These are phyloP conservation scores for Lasioglossum morio DNA, from an alignment of 2,888 invertebrate species.

Conservation along the genomic window DNA sequence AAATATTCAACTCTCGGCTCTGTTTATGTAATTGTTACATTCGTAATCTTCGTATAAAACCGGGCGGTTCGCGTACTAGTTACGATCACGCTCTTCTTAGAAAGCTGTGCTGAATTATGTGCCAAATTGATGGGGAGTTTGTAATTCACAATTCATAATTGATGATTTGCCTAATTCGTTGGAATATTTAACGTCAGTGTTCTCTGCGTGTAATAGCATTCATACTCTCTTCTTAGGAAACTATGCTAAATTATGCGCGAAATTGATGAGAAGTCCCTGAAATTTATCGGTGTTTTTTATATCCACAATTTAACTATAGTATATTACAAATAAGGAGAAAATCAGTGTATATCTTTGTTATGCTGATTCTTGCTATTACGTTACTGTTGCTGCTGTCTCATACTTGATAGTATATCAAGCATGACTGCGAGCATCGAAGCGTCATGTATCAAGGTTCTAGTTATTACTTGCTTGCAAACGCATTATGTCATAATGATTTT, in stretches of 20 bases:
- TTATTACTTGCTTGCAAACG: background rate
- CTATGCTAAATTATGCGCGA: background rate
- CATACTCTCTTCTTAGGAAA: background rate
- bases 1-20: background rate
- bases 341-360: background rate
- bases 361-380: background rate
- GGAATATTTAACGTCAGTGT: background rate
- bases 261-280: background rate
- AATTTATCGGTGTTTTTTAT: background rate
- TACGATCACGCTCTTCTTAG: background rate
- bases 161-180: background rate
- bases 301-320: background rate
- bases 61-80: background rate
- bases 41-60: background rate
- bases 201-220: background rate
- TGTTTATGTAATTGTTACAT: background rate
- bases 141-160: background rate
- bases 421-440: background rate
- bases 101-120: background rate
- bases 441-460: background rate
- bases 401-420: background rate
- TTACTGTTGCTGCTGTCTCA: background rate
- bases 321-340: background rate
- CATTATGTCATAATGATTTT: background rate
- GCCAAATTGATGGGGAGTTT: background rate